phyloP scores from a whole-genome alignment of 2,113 vertebrate species.

The Brienomyrus brachyistius region DNA sequence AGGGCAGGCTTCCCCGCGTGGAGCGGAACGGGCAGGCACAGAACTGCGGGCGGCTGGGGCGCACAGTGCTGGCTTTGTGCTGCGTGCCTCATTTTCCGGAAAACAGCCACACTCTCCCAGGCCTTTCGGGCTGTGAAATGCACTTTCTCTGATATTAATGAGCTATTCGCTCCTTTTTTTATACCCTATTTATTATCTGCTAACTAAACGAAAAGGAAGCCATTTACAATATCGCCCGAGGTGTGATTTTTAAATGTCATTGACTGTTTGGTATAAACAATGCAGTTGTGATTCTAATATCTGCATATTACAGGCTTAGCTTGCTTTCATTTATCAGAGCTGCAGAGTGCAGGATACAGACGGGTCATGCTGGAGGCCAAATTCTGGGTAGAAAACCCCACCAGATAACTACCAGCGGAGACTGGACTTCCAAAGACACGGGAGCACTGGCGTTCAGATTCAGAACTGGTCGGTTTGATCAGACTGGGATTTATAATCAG shows the following conservation, averaged over 20 bases:
- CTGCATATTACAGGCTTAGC: background rate
- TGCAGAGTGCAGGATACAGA: background rate
- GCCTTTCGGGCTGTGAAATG: background rate
- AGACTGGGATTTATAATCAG: background rate
- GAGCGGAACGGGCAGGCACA: background rate
- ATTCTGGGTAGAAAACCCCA: background rate
- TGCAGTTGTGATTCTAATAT: constrained; percentile 1
- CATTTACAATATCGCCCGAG: constrained; percentile 10
- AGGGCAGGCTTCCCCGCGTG: constrained; percentile 9
- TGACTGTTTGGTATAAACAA: constrained; percentile 10
- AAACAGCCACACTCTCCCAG: background rate
- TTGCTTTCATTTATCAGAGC: background rate
- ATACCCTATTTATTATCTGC: constrained; percentile 10
- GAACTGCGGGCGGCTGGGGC: background rate
- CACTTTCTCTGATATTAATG: constrained; percentile 22
- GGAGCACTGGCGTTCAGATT: background rate
- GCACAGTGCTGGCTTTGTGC: background rate
- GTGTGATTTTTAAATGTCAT: constrained; percentile 19
- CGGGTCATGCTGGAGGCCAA: background rate
- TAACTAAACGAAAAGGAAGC: background rate
- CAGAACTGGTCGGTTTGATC: background rate
- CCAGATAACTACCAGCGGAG: background rate
- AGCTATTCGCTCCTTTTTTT: constrained; percentile 14
- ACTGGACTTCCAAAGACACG: background rate
- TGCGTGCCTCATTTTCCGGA: background rate